Conservation (phyloP, 2,888 invertebrate species). For the Epirrhoe tristata region DNA sequence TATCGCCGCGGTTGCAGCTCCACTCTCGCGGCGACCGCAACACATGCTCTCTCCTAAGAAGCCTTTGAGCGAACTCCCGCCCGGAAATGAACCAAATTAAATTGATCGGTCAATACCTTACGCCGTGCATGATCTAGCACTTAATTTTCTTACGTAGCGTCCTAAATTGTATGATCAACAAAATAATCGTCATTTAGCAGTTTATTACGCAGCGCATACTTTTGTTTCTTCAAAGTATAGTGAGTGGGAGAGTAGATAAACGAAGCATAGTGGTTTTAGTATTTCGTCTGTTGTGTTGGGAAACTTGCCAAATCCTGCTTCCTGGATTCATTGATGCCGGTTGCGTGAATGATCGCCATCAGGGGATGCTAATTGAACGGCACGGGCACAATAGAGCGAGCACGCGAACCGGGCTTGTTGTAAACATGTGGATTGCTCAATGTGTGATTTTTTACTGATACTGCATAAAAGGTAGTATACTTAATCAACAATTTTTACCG, state of each 20-base stretch:
- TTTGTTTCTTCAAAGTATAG: not conserved
- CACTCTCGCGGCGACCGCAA: conserved; percentile 55
- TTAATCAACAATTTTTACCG: conserved; percentile 13
- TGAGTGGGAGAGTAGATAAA: too few species aligned
- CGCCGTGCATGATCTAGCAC: conserved; percentile 11
- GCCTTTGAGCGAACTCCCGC: conserved; percentile 28
- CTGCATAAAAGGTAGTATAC: conserved; percentile 26
- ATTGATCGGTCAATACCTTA: conserved; percentile 27
- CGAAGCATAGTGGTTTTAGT: not conserved
- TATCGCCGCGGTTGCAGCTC: conserved; percentile 54
- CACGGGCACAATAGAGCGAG: conserved; percentile 61
- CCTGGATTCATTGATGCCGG: conserved; percentile 63
- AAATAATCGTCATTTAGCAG: conserved; percentile 12
- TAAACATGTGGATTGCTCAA: conserved; percentile 46
- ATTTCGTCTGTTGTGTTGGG: not conserved
- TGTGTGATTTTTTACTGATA: conserved; percentile 40
- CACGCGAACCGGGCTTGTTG: conserved; percentile 54
- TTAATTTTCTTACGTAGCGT: conserved; percentile 3
- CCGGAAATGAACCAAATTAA: conserved; percentile 31
- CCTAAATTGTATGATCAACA: conserved; percentile 32
- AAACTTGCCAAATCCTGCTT: conserved; percentile 24
- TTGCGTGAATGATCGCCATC: conserved; percentile 75
- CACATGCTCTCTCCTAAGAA: conserved; percentile 47
- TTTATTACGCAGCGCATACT: not conserved
- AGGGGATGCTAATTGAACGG: conserved; percentile 76